Base-by-base conservation (phyloP, 2,888 invertebrate genomes). In the Helleia helle region DNA sequence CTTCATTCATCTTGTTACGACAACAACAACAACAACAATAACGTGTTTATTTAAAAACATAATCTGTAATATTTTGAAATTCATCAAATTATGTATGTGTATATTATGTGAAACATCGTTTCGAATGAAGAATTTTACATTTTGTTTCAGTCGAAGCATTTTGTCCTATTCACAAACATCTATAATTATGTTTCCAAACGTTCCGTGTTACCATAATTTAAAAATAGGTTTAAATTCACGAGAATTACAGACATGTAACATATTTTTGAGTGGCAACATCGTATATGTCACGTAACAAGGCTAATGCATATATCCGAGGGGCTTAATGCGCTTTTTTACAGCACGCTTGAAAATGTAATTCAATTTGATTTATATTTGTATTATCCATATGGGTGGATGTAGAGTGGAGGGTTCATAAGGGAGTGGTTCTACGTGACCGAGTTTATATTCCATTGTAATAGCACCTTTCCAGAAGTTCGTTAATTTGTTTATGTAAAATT, bases 221-320 rank as follows among this genome's bases (percentile, higher is more conserved):
- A 34, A 34, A 34, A 34, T 34, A 34, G 60, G 67, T 77, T 74
- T 73, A 79, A 73, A 79, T 79, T 77, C 79, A 79, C 71, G 74
- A 75, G 67, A 49, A 58, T 52, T 56, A 56, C 55, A 57, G 55
- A 58, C 56, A 58, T 55, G 57, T 53, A 54, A 59, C 59, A 65
- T 64, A 71, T 71, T 66, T 73, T 63, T 63, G 57, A 53, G 46
- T 58, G 62, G 65, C 59, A 66, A 62, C 65, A 12, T 12, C 22
- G 34, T 22, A 12, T 18, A 69, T 64, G 59, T 74, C 76, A 77
- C 75, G 74, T 74, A 60, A 64, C 55, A 65, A n/a, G 60, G 55
- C 63, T 72, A 71, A 72, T 54, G 56, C 54, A 47, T 44, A 49
- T 46, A 47, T 51, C 54, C 49, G 41, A 48, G 48, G 36, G 47